These are phyloP conservation scores for Poliocrania exsul DNA, from an alignment of 2,797 vertebrate species.

Conservation along the genomic window DNA sequence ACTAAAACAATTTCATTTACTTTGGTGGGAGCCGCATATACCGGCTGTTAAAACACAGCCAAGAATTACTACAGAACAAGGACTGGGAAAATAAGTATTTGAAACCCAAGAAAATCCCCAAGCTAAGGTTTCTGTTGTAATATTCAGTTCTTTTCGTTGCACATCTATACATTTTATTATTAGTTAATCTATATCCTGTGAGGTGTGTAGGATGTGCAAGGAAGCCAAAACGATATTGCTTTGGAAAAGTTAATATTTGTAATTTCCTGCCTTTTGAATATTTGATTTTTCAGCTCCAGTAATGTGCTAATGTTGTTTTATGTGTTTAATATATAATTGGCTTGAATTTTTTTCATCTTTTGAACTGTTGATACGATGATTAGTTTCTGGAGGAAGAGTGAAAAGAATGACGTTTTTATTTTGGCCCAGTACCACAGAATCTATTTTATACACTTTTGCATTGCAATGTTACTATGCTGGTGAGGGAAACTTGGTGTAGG, in stretches of 20 bases:
- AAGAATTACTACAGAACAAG: neutral
- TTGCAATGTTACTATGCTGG: neutral
- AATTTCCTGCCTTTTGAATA: conserved; percentile 50
- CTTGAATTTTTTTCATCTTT: neutral
- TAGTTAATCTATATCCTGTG: conserved; percentile 18
- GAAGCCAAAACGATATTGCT: conserved; percentile 27
- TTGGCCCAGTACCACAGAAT: neutral
- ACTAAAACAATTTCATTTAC: neutral
- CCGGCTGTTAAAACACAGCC: neutral
- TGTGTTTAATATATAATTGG: conserved; percentile 33
- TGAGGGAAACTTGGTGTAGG: neutral
- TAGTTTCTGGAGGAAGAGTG: neutral
- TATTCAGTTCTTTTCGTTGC: neutral
- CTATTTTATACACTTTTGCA: neutral
- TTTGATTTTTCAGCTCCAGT: neutral
- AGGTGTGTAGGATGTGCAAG: neutral
- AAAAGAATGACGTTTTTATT: neutral
- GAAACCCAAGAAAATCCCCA: conserved; percentile 18
- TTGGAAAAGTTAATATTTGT: neutral
- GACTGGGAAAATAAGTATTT: neutral
- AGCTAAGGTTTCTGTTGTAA: neutral
- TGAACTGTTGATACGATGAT: neutral
- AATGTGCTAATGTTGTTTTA: neutral
- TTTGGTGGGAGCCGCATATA: neutral
- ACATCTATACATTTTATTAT: neutral